Percentiles rank a stretch among this genome's conserved stretches.
These are phyloP conservation scores for Antheraea mylitta DNA, from an alignment of 1,140 invertebrate genomes.

Conservation along the genomic window DNA sequence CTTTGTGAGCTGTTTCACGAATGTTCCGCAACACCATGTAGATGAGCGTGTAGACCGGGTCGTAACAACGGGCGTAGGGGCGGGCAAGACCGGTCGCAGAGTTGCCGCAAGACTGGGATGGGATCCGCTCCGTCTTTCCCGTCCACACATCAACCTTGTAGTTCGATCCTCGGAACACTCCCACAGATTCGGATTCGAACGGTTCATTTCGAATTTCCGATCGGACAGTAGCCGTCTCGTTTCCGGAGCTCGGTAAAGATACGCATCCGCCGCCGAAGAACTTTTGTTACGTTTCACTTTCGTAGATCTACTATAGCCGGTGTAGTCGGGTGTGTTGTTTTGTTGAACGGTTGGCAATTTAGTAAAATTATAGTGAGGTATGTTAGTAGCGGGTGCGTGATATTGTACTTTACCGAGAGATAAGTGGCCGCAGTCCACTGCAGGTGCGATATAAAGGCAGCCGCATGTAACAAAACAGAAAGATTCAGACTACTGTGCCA, in stretches of 20 bases:
- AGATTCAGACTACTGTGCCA: slow-evolving; percentile 53
- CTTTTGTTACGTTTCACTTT: slow-evolving; percentile 76
- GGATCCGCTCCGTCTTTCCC: slow-evolving; percentile 54
- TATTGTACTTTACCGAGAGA: slow-evolving; percentile 83
- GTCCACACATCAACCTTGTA: slow-evolving; percentile 30
- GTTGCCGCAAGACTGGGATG: slow-evolving; percentile 55
- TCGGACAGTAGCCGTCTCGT: slow-evolving; percentile 59
- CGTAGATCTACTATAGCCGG: slow-evolving; percentile 48
- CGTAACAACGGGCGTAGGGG: slow-evolving; percentile 25
- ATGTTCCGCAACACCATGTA: slow-evolving; percentile 82
- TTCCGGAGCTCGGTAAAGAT: slow-evolving; percentile 58
- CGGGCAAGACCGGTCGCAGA: slow-evolving; percentile 27
- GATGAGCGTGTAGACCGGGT: slow-evolving; percentile 79
- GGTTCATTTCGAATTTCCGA: slow-evolving; percentile 66
- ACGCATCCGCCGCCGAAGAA: slow-evolving; percentile 68
- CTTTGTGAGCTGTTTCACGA: slow-evolving; percentile 80
- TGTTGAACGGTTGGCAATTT: slow-evolving; percentile 49
- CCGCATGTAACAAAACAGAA: slow-evolving; percentile 80
- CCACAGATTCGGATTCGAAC: slow-evolving; percentile 72
- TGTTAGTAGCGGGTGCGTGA: slow-evolving; percentile 81
- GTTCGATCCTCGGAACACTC: slow-evolving; percentile 51
- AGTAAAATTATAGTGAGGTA: slow-evolving; percentile 64
- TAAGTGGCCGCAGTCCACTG: slow-evolving; percentile 81
- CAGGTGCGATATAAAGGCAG: slow-evolving; percentile 78
- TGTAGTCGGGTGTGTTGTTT: slow-evolving; percentile 53